Conservation (phyloP, 2,113 vertebrate species). For the Oreochromis spilurus region DNA sequence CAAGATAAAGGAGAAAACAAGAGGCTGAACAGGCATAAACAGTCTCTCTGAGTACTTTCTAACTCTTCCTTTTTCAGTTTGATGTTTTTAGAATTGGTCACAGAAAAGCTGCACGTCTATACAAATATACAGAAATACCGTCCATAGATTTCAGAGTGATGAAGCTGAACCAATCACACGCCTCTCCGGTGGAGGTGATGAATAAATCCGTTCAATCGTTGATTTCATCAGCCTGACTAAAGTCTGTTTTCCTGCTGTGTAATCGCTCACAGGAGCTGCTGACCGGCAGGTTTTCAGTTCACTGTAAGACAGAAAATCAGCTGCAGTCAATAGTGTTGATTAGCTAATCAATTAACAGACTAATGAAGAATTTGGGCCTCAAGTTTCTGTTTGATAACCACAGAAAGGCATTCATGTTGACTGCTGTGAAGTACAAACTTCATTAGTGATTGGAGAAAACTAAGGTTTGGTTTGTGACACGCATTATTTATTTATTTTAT, state of each 20-base stretch:
- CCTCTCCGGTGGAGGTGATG: not conserved
- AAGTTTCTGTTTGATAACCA: not conserved
- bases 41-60: not conserved
- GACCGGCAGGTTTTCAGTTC: not conserved
- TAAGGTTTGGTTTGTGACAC: not conserved
- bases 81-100: not conserved
- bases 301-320: not conserved
- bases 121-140: not conserved
- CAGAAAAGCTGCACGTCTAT: not conserved
- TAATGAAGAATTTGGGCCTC: not conserved
- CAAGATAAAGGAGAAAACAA: rapidly evolving
- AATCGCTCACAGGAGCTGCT: not conserved
- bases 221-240: not conserved
- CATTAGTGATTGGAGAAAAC: not conserved
- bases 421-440: rapidly evolving
- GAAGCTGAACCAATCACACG: not conserved
- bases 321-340: not conserved
- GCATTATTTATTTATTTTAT: not conserved
- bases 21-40: not conserved
- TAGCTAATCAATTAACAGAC: not conserved
- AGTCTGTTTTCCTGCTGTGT: not conserved
- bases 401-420: not conserved
- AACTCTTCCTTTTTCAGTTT: not conserved
- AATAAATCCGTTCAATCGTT: not conserved
- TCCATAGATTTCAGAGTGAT: rapidly evolving